Evolutionary conservation across 2,888 invertebrate species (phyloP), one percentile per base, ranked within the genome.

Genomic region (Perithous albicinctus): DNA sequence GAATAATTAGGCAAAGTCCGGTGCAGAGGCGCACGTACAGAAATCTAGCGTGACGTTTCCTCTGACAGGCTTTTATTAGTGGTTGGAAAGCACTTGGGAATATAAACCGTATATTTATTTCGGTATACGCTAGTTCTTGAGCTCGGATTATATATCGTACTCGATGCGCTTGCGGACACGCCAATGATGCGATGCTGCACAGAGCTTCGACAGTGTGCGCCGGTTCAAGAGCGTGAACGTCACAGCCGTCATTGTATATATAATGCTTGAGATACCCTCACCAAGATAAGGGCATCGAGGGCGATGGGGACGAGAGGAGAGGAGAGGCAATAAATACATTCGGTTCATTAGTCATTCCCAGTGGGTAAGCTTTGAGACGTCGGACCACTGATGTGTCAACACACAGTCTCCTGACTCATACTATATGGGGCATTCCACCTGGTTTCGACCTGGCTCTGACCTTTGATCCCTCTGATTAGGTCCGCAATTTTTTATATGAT

Each of bases 281-380:
- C n/a, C 26, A 18, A 41, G 63, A 63, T 63, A 63, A 63, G 63
- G 26, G 18, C 63, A 38, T 38, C 23, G 64, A 26, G 46, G 43
- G n/a, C n/a, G 29, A 26, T 15, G 1, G 29, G 0, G 64, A 26
- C 43, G n/a, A 12, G 20, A 61, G 20, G 41, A 15, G 46, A 64
- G 20, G 18, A 23, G 46, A 23, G 46, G 29, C 46, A 43, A 64
- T 46, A 64, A 63, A 46, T 43, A 64, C 29, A 2, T 15, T 26
- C 26, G 63, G 41, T 46, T 43, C 46, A 64, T 64, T 64, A 64
- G 64, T 46, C 64, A 64, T 46, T 46, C 64, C 8, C 15, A 46
- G 29, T 64, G 64, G 64, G 6, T 64, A 29, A 64, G 46, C 43
- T 64, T 64, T 23, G 43, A 64, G 10, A 64, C 26, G 29, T 0